Evolutionary conservation across 2,888 invertebrate species (phyloP), one percentile per base, ranked within the genome.

Genomic region (Drosophila anceps): DNA sequence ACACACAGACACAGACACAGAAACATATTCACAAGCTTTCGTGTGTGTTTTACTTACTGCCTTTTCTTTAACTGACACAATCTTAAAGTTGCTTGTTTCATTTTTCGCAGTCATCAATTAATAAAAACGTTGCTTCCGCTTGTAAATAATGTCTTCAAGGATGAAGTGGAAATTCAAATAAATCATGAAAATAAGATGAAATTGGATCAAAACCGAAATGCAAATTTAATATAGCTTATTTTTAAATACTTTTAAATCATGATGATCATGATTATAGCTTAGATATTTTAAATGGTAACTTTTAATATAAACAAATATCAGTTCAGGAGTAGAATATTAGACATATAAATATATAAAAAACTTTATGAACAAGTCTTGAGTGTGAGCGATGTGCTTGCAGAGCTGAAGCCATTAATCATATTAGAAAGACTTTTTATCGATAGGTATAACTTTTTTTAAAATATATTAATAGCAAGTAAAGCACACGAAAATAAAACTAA

Each of bases 21-120:
- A 24, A 24, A 43, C 18, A 62, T 37, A 12, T 20, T 29, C 57
- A 27, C 35, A 61, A 65, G 61, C 63, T 43, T n/a, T 18, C 18
- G n/a, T 44, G 62, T 67, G 48, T n/a, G 60, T 46, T 18, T 55
- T 54, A 60, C 18, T 33, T 54, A 46, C 44, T 54, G 20, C 29
- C 64, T 63, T 57, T 27, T 53, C 53, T 63, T 78, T 54, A 81
- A 73, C 77, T 75, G 86, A 78, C 78, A 78, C 67, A 43, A 62
- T 55, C 69, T 67, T 65, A 29, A 74, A 72, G 61, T 68, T 58
- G 46, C 67, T 60, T 76, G 33, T n/a, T 50, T 65, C n/a, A 37
- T 43, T 46, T 59, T 29, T 20, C 27, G 39, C 18, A 31, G n/a
- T 39, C 54, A 48, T 58, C 37, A 71, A 69, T 68, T 68, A 57